Evolutionary conservation across 2,797 vertebrate genomes (phyloP), one percentile per base, ranked within the genome.

Genomic region (Muscicapa comitata): DNA sequence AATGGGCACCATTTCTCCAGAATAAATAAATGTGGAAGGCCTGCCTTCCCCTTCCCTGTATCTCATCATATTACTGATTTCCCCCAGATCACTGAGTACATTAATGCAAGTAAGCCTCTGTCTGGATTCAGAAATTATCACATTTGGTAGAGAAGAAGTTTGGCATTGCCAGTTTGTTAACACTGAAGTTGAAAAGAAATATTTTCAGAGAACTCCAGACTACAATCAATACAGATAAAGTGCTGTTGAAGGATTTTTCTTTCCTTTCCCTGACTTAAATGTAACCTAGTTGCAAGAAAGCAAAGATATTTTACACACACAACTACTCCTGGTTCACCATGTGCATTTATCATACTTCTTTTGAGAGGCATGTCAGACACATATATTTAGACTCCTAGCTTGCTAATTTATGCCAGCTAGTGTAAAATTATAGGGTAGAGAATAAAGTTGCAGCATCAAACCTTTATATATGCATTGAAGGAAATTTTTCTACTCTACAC

Each of bases 351-450:
- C 95, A 88, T 92, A 91, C 94, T 93, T 88, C 95, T 94, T 97
- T 76, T 51, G 58, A 95, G 96, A 96, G 63, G 75, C 79, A 93
- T 65, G 84, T 94, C 87, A 96, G 94, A 95, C 93, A 93, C 73
- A 85, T 71, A 93, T 93, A 96, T 96, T 96, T 95, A 96, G 91
- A 84, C 63, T 95, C 93, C 79, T 48, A 88, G 61, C 58, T 95
- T 80, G 78, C 76, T 97, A 97, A 97, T 96, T 96, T 96, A 97
- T 96, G 95, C 93, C 89, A 96, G 93, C 87, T 90, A 95, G 91
- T 87, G 89, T 88, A 94, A 96, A 97, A 97, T 97, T 96, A 95
- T 50, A 96, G 91, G 94, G 80, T 88, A 90, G 76, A 77, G 84
- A 88, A 77, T 74, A 74, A 92, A 96, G 91, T 91, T 94, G 90